These are phyloP conservation scores for Diploscapter pachys DNA, from an alignment of 1,140 invertebrate genomes.

Conservation along the genomic window DNA sequence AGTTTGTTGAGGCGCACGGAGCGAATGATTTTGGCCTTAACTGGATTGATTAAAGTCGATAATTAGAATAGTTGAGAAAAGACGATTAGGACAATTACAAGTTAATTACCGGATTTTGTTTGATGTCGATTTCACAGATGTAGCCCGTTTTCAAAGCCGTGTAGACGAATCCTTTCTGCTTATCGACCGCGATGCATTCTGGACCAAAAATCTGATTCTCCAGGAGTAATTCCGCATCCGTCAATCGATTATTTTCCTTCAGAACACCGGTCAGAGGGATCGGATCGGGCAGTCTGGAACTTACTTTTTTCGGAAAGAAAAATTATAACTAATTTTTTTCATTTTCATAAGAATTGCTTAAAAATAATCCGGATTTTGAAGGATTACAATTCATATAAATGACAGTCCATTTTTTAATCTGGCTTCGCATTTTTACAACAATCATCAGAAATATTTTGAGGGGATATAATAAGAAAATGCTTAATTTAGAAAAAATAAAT, in stretches of 20 bases:
- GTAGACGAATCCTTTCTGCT: constrained; percentile 14
- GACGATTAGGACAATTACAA: too few species aligned
- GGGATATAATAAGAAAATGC: background rate
- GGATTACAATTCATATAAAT: too few species aligned
- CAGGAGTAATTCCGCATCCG: constrained; percentile 23
- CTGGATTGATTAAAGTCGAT: background rate
- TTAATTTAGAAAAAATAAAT: background rate
- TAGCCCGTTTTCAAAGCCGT: constrained; percentile 27
- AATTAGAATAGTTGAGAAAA: too few species aligned
- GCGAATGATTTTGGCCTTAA: constrained; percentile 22
- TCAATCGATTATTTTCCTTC: constrained; percentile 7
- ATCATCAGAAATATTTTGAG: too few species aligned
- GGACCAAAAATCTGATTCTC: constrained; percentile 32
- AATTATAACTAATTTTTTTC: too few species aligned
- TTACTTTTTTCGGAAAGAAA: background rate
- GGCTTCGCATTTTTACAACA: too few species aligned
- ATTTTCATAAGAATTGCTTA: too few species aligned
- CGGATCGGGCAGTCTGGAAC: constrained; percentile 21
- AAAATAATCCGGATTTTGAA: too few species aligned
- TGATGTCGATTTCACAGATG: constrained; percentile 26
- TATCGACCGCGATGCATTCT: constrained; percentile 22
- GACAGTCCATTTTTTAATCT: too few species aligned
- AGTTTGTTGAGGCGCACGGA: constrained; percentile 22
- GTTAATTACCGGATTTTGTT: background rate
- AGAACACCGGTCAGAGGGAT: background rate